Base-by-base conservation (phyloP, 2,797 vertebrate species). In the Aphelocoma californica region DNA sequence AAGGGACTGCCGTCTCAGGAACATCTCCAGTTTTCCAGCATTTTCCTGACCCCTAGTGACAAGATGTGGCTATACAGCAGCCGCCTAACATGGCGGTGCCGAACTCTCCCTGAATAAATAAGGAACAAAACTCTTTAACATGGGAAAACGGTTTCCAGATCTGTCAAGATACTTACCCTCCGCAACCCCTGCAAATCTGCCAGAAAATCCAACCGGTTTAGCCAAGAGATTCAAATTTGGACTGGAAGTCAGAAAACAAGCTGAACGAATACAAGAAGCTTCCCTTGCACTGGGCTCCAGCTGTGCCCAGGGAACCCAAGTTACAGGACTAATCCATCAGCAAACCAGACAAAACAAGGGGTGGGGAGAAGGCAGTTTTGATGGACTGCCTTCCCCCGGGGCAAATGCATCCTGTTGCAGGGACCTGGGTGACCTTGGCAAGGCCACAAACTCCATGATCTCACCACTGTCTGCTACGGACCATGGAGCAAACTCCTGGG, bases 11-110 rank as follows among this genome's bases (percentile, higher is more conserved):
- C 0, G 9, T 70, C 61, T 34, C 51, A 19, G 14, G 47, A 51
- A 38, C 32, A 51, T 53, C n/a, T 75, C n/a, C 24, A 2, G 0
- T 92, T 96, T 69, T 48, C 53, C 90, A 94, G 96, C 78, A 4
- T 91, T 93, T 92, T 54, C 90, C 93, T 97, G 97, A 97, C 97
- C 94, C 70, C 97, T 97, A 95, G 96, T 95, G 97, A 95, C 91
- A 65, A 80, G 62, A 87, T 0, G 1, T 1, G 66, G 57, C 57
- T 50, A 48, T 87, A 74, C 96, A 96, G 62, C 85, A 53, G 34
- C 28, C 1, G 2, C 73, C 90, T 20, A 7, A 50, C 32, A 28
- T 3, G 81, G 81, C 48, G 1, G 67, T 0, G 1, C 81, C 24
- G 9, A 74, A 5, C 31, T 11, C 70, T 45, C 12, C 47, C 66